A percentile compares a stretch with the other conserved stretches of the same genome.
phyloP scores from a whole-genome alignment of 2,888 invertebrate genomes.

The Cryptocheilus praepositus region DNA sequence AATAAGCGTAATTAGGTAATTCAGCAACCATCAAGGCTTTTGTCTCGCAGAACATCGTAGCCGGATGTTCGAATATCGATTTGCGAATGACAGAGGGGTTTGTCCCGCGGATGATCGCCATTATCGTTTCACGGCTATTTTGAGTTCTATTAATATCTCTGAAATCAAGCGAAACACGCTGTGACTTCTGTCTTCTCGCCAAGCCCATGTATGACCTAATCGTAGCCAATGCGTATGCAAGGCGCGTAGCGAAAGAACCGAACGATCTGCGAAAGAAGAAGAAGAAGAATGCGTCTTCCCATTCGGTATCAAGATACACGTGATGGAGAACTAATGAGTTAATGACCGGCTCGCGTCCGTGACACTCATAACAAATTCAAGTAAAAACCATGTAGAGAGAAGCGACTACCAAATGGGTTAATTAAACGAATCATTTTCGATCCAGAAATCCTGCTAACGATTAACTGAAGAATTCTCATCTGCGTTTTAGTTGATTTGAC shows the following conservation, averaged over 20 bases:
- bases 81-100: constrained; percentile 27
- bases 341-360: no score
- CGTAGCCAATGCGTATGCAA: constrained; percentile 36
- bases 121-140: constrained; percentile 58
- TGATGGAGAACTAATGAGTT: background rate
- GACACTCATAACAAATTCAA: background rate
- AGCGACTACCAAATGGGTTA: no score
- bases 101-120: constrained; percentile 42
- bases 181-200: constrained; percentile 51
- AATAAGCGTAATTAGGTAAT: no score
- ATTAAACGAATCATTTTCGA: background rate
- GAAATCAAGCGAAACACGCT: constrained; percentile 62
- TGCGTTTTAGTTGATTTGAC: no score
- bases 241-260: constrained; percentile 23
- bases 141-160: constrained; percentile 65
- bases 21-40: no score
- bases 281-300: background rate
- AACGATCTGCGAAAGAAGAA: constrained; percentile 6
- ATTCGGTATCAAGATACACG: background rate
- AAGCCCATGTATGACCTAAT: constrained; percentile 69
- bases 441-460: no score
- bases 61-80: constrained; percentile 4
- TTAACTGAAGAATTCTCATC: no score
- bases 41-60: no score
- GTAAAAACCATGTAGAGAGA: background rate